A percentile compares a stretch with the other conserved stretches of the same genome.
Conservation (phyloP, 2,113 vertebrate species). For the Sebastes fasciatus region DNA sequence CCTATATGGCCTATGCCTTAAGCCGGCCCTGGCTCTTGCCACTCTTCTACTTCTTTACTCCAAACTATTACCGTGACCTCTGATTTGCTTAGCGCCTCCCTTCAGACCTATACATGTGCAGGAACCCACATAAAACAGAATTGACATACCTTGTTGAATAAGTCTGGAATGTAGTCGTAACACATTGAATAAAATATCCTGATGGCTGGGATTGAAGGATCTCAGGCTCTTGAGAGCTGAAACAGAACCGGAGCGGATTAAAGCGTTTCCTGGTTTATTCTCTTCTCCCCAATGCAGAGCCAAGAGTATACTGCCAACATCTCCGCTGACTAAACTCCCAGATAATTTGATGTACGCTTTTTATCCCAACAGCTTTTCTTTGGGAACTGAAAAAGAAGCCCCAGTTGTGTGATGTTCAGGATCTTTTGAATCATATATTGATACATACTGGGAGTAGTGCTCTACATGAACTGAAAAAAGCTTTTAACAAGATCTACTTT, state of each 20-base stretch:
- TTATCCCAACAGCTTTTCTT: not conserved
- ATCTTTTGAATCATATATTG: not conserved
- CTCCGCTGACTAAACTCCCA: too few species aligned
- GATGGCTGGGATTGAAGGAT: not conserved
- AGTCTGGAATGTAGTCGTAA: not conserved
- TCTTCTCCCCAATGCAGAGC: not conserved
- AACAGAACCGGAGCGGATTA: not conserved
- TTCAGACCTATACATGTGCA: not conserved
- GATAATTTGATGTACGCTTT: not conserved
- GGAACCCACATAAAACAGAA: not conserved
- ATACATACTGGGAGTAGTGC: not conserved
- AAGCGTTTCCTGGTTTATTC: not conserved
- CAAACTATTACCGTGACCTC: not conserved
- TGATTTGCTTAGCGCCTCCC: not conserved
- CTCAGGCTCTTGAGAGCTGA: not conserved
- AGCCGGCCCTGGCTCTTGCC: too few species aligned
- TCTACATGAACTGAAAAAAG: not conserved
- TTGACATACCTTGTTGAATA: constrained; percentile 1
- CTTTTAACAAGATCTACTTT: not conserved
- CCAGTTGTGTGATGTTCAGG: not conserved
- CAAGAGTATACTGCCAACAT: not conserved
- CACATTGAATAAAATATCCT: not conserved
- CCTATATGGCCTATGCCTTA: too few species aligned
- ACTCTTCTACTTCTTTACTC: not conserved
- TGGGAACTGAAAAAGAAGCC: not conserved